Evolutionary conservation across 35 echinoderm and acorn worm genomes (phyloP).

Genomic region (Lytechinus variegatus): DNA sequence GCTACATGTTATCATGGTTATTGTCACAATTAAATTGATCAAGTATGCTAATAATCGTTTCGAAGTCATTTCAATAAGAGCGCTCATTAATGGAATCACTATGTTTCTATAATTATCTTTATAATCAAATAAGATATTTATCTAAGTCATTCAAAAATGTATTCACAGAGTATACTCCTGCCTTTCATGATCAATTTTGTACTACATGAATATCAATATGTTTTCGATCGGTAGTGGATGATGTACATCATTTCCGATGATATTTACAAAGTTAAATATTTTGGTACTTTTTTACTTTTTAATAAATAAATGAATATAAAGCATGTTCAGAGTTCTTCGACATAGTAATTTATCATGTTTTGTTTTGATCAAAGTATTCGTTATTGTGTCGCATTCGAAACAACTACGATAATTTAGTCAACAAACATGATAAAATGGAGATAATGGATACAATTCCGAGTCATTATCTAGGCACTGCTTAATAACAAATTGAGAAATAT

Average conservation of each 20-base stretch:
- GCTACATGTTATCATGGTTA: too few relatives aligned
- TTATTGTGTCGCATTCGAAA: too few relatives aligned
- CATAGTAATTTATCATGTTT: too few relatives aligned
- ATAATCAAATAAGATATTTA: not conserved
- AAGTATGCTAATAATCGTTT: too few relatives aligned
- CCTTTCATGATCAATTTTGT: not conserved
- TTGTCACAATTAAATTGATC: too few relatives aligned
- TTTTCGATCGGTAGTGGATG: not conserved
- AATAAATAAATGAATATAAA: not conserved
- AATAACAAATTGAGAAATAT: too few relatives aligned
- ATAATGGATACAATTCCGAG: too few relatives aligned
- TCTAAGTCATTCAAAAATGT: not conserved
- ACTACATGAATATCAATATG: not conserved
- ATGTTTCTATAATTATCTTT: not conserved
- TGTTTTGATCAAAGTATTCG: too few relatives aligned
- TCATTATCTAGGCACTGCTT: too few relatives aligned
- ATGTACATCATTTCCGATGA: not conserved
- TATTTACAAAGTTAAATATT: not conserved
- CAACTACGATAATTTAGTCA: too few relatives aligned
- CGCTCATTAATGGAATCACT: not conserved
- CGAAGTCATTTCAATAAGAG: too few relatives aligned
- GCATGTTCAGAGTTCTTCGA: not conserved
- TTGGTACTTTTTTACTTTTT: not conserved
- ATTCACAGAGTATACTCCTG: not conserved
- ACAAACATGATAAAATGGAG: too few relatives aligned